Conservation (phyloP, 2,113 vertebrate species). For the Equus przewalskii region DNA sequence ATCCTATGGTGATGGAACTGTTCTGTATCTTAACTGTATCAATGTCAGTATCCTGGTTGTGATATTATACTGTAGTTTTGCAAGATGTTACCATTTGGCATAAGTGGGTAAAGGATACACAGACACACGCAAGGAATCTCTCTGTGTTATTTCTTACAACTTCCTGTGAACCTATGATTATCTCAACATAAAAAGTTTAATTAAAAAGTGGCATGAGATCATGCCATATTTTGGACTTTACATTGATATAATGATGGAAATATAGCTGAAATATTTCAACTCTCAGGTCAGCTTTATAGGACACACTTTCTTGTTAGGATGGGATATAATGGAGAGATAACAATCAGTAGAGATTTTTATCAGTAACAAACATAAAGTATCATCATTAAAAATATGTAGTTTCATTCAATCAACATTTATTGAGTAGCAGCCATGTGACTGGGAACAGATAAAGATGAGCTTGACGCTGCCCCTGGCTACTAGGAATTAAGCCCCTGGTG, state of each 20-base stretch:
- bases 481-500: not conserved
- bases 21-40: not conserved
- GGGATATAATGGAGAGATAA: not conserved
- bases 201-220: not conserved
- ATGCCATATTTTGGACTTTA: not conserved
- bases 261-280: not conserved
- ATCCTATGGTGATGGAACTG: not conserved
- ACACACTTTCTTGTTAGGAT: not conserved
- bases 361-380: not conserved
- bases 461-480: too few relatives aligned
- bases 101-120: not conserved
- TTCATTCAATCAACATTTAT: not conserved
- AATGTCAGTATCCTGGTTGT: not conserved
- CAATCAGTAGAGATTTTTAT: not conserved
- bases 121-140: too few relatives aligned
- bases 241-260: not conserved
- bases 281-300: not conserved
- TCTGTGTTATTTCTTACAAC: not conserved
- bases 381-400: not conserved
- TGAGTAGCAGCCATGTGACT: not conserved
- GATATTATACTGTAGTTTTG: not conserved
- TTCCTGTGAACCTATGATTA: not conserved
- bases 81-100: not conserved
- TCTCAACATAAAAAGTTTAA: slow-evolving; percentile 22
- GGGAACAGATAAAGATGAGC: not conserved